These are phyloP conservation scores for Copidosoma floridanum DNA, from an alignment of 1,140 invertebrate genomes.

Conservation along the genomic window DNA sequence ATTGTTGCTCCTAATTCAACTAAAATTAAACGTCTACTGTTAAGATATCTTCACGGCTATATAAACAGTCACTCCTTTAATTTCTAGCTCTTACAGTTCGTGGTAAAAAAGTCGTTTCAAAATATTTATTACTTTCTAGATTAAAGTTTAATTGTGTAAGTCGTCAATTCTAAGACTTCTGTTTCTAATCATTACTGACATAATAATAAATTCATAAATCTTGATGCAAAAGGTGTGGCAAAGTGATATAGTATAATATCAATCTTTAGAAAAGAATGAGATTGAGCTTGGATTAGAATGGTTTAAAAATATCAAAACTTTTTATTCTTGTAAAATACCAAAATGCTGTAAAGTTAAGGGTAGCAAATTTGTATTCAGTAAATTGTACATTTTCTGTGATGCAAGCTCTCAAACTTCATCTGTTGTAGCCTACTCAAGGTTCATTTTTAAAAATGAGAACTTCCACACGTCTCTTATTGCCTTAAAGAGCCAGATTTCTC, in stretches of 20 bases:
- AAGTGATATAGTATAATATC: conserved; percentile 8
- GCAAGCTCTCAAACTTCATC: conserved; percentile 38
- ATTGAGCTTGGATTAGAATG: conserved; percentile 18
- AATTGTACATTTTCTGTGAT: conserved; percentile 29
- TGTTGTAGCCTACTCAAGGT: conserved; percentile 33
- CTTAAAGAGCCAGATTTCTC: conserved; percentile 34
- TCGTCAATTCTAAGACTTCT: no score
- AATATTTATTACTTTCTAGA: no score
- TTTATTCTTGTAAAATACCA: conserved; percentile 10
- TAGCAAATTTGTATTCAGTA: not conserved
- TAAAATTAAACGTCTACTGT: no score
- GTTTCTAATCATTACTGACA: conserved; percentile 30
- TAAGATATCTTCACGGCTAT: no score
- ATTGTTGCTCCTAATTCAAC: no score
- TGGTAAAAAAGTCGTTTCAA: no score
- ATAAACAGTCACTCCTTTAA: no score
- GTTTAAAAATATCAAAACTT: conserved; percentile 15
- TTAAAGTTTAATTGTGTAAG: no score
- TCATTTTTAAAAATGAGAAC: not conserved
- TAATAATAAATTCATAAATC: conserved; percentile 28
- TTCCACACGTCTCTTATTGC: conserved; percentile 12
- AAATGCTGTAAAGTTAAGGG: not conserved
- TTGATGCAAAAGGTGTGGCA: conserved; percentile 46
- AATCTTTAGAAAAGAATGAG: not conserved
- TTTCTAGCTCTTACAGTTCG: no score